Percentiles rank a stretch among this genome's conserved stretches.
These are phyloP conservation scores for Syngnathoides biaculeatus DNA, from an alignment of 2,113 vertebrate genomes.

Conservation along the genomic window DNA sequence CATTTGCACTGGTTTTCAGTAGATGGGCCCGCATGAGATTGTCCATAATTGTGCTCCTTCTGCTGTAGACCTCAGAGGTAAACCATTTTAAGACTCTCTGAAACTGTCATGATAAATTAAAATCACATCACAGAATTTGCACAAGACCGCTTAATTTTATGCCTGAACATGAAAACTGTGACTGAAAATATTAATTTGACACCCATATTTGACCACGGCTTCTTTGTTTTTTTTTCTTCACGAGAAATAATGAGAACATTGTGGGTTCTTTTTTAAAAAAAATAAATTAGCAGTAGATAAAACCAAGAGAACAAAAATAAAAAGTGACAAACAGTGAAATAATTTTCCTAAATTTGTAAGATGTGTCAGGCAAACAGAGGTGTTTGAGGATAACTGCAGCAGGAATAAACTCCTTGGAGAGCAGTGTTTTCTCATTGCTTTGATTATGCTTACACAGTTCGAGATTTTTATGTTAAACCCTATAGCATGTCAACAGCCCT, in stretches of 20 bases:
- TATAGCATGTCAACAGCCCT: slow-evolving; percentile 58
- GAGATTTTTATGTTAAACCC: slow-evolving; percentile 53
- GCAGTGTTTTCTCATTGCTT: slow-evolving; percentile 41
- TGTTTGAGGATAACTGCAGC: slow-evolving; percentile 49
- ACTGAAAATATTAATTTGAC: background rate
- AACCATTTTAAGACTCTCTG: background rate
- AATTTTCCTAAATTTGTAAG: slow-evolving; percentile 38
- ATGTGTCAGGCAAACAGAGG: slow-evolving; percentile 23
- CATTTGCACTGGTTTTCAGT: background rate
- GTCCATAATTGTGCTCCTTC: background rate
- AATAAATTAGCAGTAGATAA: slow-evolving; percentile 1
- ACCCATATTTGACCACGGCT: background rate
- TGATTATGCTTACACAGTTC: slow-evolving; percentile 47
- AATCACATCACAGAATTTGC: background rate
- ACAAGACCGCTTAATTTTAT: background rate
- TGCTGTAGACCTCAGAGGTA: background rate
- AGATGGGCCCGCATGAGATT: background rate
- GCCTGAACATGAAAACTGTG: background rate
- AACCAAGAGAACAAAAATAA: slow-evolving; percentile 26
- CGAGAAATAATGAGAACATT: background rate
- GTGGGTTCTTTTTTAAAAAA: too few relatives aligned
- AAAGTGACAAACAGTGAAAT: slow-evolving; percentile 26
- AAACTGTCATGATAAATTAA: background rate
- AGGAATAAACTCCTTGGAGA: slow-evolving; percentile 41
- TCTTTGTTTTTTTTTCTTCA: background rate